A percentile compares a stretch with the other conserved stretches of the same genome.
These are phyloP conservation scores for Heterodera carotae DNA, from an alignment of 1,140 invertebrate species.

Conservation along the genomic window DNA sequence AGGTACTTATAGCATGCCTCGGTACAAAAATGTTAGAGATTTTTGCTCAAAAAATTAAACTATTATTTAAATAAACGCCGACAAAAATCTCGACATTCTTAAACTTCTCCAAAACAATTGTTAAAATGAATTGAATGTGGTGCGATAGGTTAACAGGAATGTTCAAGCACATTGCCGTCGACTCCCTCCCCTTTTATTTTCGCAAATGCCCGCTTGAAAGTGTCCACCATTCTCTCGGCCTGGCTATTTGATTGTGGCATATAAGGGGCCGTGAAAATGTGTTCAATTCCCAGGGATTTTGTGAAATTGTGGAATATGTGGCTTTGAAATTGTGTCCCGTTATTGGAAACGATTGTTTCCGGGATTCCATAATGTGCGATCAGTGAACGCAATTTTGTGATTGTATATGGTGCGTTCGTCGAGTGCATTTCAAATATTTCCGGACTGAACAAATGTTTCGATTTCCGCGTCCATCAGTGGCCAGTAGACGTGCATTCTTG, in stretches of 20 bases:
- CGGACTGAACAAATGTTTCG: neutral
- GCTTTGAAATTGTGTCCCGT: conserved; percentile 5
- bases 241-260: conserved; percentile 23
- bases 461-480: conserved; percentile 9
- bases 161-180: conserved; percentile 1
- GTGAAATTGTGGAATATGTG: neutral
- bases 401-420: conserved; percentile 5
- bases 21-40: no score
- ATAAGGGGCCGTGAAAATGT: neutral
- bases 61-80: no score
- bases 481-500: conserved; percentile 19
- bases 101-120: no score
- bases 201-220: conserved; percentile 41
- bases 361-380: neutral
- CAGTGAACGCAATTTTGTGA: conserved; percentile 34
- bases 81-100: no score
- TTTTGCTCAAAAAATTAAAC: no score
- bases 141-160: conserved; percentile 16
- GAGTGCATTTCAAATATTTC: conserved; percentile 24
- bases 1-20: no score
- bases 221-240: conserved; percentile 63
- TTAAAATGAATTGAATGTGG: no score
- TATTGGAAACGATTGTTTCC: neutral
- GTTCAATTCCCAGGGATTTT: conserved; percentile 3
- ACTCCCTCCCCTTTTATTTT: conserved; percentile 16